These are phyloP conservation scores for Gopherus flavomarginatus DNA, from an alignment of 2,113 vertebrate species.

Conservation along the genomic window DNA sequence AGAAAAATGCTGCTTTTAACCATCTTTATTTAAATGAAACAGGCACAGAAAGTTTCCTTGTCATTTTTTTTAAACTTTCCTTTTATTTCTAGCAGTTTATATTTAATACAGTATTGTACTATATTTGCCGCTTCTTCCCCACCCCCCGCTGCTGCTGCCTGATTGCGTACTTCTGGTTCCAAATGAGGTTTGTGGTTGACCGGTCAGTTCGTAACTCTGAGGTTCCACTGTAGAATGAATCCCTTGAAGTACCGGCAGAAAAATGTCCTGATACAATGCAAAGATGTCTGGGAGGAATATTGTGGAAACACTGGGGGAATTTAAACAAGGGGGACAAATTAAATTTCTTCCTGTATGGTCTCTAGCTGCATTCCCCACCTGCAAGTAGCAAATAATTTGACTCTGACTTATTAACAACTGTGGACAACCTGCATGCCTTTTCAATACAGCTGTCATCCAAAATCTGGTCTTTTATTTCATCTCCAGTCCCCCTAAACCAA, in stretches of 20 bases:
- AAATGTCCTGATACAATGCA: background rate
- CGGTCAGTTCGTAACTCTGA: too few species aligned
- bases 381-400: background rate
- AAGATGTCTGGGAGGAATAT: rapidly evolving
- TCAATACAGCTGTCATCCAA: background rate
- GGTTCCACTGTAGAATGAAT: background rate
- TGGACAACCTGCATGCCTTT: background rate
- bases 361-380: background rate
- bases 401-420: rapidly evolving
- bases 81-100: too few species aligned
- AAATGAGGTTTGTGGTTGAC: too few species aligned
- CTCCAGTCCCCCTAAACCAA: rapidly evolving
- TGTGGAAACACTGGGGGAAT: background rate
- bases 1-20: too few species aligned
- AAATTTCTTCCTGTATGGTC: background rate
- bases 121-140: too few species aligned
- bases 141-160: too few species aligned
- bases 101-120: too few species aligned
- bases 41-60: too few species aligned
- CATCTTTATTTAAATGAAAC: too few species aligned
- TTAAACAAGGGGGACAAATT: background rate
- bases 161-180: too few species aligned
- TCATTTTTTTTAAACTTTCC: too few species aligned
- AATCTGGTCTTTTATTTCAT: background rate
- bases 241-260: rapidly evolving